Percentiles rank a stretch among this genome's conserved stretches.
phyloP scores from a whole-genome alignment of 2,797 vertebrate species.

The Premnoplex brunnescens region DNA sequence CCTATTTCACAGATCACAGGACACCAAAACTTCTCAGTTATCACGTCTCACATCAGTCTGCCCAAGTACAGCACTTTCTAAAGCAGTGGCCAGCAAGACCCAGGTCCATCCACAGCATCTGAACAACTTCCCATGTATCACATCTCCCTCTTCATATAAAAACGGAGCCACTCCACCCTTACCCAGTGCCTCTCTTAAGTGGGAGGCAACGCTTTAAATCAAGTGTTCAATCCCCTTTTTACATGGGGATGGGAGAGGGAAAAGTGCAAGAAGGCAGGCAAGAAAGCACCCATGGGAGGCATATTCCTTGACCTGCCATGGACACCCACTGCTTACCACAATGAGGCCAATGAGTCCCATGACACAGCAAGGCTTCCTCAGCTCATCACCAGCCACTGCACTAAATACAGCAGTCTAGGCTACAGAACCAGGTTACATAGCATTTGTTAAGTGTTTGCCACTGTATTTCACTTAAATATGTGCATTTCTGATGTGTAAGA shows the following conservation, averaged over 20 bases:
- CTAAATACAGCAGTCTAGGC: rapidly evolving
- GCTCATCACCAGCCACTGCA: not conserved
- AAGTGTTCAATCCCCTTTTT: not conserved
- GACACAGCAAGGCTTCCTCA: not conserved
- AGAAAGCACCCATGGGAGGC: not conserved
- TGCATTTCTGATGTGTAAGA: not conserved
- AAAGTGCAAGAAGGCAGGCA: not conserved
- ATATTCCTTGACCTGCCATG: not conserved
- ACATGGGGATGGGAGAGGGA: rapidly evolving
- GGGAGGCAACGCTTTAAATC: not conserved
- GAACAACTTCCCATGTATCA: not conserved
- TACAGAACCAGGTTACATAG: not conserved
- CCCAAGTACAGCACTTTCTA: not conserved
- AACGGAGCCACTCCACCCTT: rapidly evolving
- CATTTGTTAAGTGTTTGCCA: not conserved
- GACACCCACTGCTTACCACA: not conserved
- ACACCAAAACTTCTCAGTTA: not conserved
- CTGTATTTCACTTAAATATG: not conserved
- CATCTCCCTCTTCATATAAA: not conserved
- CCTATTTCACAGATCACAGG: not conserved
- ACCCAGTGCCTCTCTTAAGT: not conserved
- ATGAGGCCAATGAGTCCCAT: rapidly evolving
- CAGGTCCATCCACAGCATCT: not conserved
- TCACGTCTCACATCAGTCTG: rapidly evolving
- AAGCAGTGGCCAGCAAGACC: not conserved